phyloP scores from a whole-genome alignment of 2,797 vertebrate species.

The Darevskia mixta region DNA sequence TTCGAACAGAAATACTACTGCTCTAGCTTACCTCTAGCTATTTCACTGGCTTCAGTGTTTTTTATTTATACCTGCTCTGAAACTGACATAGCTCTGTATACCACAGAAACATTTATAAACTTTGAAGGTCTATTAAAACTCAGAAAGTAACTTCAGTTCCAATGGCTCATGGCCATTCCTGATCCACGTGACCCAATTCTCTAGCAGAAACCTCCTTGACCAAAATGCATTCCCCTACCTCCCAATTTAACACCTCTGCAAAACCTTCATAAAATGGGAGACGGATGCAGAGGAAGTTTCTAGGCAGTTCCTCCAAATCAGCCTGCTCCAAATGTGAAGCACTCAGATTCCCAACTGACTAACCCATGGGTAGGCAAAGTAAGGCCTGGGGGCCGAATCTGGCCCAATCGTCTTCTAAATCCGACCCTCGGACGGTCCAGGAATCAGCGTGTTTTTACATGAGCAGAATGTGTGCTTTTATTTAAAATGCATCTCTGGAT shows the following conservation, averaged over 20 bases:
- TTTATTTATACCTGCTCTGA: constrained; percentile 5
- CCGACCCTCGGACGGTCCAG: too few relatives aligned
- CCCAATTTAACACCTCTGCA: background rate
- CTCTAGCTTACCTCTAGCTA: constrained; percentile 15
- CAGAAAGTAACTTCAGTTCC: background rate
- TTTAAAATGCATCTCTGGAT: too few relatives aligned
- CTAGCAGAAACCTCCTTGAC: background rate
- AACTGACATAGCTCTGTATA: background rate
- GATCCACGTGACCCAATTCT: background rate
- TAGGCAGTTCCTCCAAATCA: background rate
- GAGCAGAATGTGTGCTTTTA: too few relatives aligned
- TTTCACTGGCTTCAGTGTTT: background rate
- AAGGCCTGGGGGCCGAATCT: too few relatives aligned
- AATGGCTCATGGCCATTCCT: background rate
- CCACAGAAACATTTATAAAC: background rate
- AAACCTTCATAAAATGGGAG: background rate
- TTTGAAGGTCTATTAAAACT: constrained; percentile 5
- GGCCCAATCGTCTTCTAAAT: too few relatives aligned
- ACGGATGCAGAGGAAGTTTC: background rate
- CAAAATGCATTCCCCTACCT: background rate
- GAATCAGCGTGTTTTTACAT: too few relatives aligned
- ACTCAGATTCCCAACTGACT: background rate
- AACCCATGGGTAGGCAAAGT: too few relatives aligned
- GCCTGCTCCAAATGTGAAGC: background rate
- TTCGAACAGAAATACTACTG: constrained; percentile 4